These are phyloP conservation scores for Sinosuthora webbiana DNA, from an alignment of 2,113 vertebrate genomes.

Conservation along the genomic window DNA sequence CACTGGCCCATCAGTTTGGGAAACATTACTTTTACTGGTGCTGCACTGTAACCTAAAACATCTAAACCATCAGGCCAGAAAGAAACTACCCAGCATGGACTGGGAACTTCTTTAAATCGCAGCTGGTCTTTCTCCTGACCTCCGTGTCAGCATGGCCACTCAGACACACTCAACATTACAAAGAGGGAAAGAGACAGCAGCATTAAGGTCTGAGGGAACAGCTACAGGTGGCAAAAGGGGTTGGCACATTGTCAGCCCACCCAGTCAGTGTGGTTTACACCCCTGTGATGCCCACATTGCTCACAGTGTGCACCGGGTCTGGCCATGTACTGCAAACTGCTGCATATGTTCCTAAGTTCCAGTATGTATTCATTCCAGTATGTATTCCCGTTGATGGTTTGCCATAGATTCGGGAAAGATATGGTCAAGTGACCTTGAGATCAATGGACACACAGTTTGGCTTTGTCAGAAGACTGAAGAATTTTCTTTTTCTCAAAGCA, in stretches of 20 bases:
- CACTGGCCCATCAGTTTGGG: neutral
- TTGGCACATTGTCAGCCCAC: neutral
- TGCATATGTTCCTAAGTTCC: neutral
- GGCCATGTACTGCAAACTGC: neutral
- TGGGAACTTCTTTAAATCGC: neutral
- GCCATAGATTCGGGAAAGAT: neutral
- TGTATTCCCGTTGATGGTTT: neutral
- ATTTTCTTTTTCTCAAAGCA: neutral
- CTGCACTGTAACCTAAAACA: neutral
- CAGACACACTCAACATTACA: neutral
- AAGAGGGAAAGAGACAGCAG: neutral
- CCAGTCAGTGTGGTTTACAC: rapidly evolving
- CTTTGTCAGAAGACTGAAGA: neutral
- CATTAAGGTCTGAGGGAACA: neutral
- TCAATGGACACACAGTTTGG: neutral
- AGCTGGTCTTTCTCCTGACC: neutral
- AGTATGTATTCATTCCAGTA: neutral
- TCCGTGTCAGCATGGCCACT: neutral
- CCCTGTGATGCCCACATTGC: too few species aligned
- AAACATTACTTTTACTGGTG: neutral
- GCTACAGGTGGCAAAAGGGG: neutral
- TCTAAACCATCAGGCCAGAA: neutral
- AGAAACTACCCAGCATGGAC: neutral
- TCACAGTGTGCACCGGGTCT: too few species aligned
- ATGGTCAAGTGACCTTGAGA: neutral